Percentiles rank a stretch among this genome's conserved stretches.
Conservation (phyloP, 2,888 invertebrate genomes). For the Notodonta dromedarius region DNA sequence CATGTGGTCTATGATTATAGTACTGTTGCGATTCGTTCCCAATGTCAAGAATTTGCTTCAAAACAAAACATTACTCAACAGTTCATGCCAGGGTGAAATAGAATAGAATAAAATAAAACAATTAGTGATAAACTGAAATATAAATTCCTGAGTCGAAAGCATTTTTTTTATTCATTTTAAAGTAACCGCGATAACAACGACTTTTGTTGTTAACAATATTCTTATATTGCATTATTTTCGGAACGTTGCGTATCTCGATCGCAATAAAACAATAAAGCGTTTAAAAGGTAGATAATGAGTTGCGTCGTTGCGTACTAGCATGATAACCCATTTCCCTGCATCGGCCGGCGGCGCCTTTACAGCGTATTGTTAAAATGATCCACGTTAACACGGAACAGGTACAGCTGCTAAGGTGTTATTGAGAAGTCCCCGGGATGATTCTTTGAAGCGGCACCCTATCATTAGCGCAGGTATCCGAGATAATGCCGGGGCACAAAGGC, state of each 20-base stretch:
- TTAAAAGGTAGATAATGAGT: conserved; percentile 43
- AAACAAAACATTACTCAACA: neutral
- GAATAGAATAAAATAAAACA: neutral
- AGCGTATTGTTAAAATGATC: conserved; percentile 43
- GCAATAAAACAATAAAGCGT: conserved; percentile 58
- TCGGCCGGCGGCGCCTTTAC: conserved; percentile 55
- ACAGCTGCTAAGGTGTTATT: conserved; percentile 66
- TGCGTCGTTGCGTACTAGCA: conserved; percentile 28
- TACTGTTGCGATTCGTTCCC: conserved; percentile 28
- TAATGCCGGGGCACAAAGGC: conserved; percentile 49
- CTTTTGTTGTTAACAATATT: conserved; percentile 15
- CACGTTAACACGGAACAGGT: conserved; percentile 41
- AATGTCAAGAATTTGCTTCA: conserved; percentile 15
- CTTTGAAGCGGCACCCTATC: conserved; percentile 64
- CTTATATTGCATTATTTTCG: conserved; percentile 15
- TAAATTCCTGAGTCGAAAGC: neutral
- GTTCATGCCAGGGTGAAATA: neutral
- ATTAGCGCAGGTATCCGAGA: conserved; percentile 71
- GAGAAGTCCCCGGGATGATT: conserved; percentile 52
- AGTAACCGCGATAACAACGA: conserved; percentile 21
- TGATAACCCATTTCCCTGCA: conserved; percentile 64
- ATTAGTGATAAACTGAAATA: neutral
- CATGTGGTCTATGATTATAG: conserved; percentile 33
- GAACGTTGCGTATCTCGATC: conserved; percentile 19
- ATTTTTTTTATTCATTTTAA: conserved; percentile 12